phyloP scores from a whole-genome alignment of 2,797 vertebrate genomes.

The Cossypha polioptera region DNA sequence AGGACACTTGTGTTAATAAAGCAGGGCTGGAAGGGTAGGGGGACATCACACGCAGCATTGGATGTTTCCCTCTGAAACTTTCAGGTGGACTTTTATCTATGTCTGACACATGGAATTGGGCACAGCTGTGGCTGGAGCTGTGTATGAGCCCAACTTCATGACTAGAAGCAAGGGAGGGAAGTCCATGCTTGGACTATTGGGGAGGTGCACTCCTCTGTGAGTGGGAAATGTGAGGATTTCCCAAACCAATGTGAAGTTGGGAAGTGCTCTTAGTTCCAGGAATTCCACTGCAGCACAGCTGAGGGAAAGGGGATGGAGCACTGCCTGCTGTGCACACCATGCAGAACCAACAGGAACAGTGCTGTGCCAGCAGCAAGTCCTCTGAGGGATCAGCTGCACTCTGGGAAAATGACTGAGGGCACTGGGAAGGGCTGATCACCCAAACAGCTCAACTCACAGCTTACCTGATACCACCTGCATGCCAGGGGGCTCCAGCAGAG shows the following conservation, averaged over 20 bases:
- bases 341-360: too few species aligned
- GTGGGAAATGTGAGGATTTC: neutral
- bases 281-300: neutral
- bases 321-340: neutral
- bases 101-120: neutral
- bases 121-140: neutral
- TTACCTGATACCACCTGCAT: neutral
- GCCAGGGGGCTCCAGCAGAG: neutral
- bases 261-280: neutral
- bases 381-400: too few species aligned
- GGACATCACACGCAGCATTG: neutral
- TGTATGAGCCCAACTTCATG: neutral
- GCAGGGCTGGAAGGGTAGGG: neutral
- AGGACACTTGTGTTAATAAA: constrained; percentile 57
- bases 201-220: neutral
- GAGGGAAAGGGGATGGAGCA: neutral
- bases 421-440: neutral
- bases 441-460: neutral
- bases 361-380: neutral
- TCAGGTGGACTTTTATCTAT: neutral
- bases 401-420: neutral
- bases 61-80: neutral
- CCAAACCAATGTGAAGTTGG: accelerated
- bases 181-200: accelerated
- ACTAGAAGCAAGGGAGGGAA: neutral